phyloP scores from a whole-genome alignment of 2,888 invertebrate genomes.

The Chromoteleia sp. region DNA sequence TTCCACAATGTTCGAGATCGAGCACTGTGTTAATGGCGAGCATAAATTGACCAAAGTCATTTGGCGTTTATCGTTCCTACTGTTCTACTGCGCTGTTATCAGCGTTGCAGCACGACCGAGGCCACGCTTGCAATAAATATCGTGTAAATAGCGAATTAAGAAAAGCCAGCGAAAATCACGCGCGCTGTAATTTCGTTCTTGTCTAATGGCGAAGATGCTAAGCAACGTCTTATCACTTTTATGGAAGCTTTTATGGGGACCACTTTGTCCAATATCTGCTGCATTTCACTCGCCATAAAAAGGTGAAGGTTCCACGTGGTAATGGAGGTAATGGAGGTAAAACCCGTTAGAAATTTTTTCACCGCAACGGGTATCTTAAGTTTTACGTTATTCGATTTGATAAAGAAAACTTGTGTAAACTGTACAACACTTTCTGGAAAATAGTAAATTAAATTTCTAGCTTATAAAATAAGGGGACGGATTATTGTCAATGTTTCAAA shows the following conservation, averaged over 20 bases:
- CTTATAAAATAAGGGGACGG: too few relatives aligned
- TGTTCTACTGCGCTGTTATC: constrained; percentile 43
- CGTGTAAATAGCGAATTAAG: constrained; percentile 58
- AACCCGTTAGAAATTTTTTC: constrained; percentile 55
- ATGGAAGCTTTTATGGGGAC: constrained; percentile 64
- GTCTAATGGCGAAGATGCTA: constrained; percentile 64
- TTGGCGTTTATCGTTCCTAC: constrained; percentile 54
- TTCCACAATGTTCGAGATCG: constrained; percentile 52
- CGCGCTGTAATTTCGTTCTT: constrained; percentile 14
- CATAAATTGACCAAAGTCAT: constrained; percentile 51
- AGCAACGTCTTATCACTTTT: constrained; percentile 58
- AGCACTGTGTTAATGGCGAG: constrained; percentile 43
- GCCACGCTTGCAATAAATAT: constrained; percentile 44
- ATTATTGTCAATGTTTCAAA: background rate
- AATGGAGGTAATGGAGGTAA: constrained; percentile 45
- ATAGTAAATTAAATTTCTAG: background rate
- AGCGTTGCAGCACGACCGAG: background rate
- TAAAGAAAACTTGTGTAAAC: constrained; percentile 19
- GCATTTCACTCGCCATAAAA: constrained; percentile 48
- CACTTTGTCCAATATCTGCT: constrained; percentile 66
- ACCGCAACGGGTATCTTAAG: background rate
- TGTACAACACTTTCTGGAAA: background rate
- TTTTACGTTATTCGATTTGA: constrained; percentile 23
- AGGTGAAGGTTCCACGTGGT: constrained; percentile 42
- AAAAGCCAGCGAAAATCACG: constrained; percentile 43